Base-by-base conservation (phyloP, 2,113 vertebrate species). In the Engraulis encrasicolus region DNA sequence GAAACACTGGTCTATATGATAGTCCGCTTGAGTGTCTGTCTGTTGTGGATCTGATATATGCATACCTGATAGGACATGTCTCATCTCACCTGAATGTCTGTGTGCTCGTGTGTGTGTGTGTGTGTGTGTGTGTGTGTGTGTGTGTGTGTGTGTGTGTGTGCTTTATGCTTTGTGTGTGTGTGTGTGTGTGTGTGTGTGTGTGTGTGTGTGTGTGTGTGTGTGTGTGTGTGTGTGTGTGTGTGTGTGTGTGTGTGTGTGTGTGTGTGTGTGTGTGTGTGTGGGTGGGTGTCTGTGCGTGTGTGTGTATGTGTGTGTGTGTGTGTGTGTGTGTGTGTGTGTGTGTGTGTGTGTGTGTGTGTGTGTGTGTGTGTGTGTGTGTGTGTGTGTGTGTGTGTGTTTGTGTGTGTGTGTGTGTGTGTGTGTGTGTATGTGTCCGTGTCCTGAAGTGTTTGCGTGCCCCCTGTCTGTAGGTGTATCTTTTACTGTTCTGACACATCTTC, bases 321-420 rank as follows among this genome's bases (percentile, higher is more conserved):
- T 61, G 20, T 61, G n/a, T 6, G n/a, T 19, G 86, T 87, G 80
- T 86, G 19, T n/a, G 52, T 58, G 52, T 2, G 52, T 58, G 18
- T 58, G 52, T n/a, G 52, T 58, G 19, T 58, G 20, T 58, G 20
- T 23, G 54, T 23, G 1, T 58, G 54, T 6, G 18, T 58, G 54
- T 58, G 54, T 58, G 20, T 20, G 54, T 58, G 20, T 58, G 52
- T 1, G 20, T n/a, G 0, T n/a, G 52, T 58, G 52, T 58, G 52
- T 58, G 1, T n/a, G 2, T n/a, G 40, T 3, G 9, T 45, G 40
- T 45, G 40, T 45, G 9, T 45, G 3, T 45, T 45, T 45, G 40
- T 45, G 9, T 3, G 40, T 9, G 9, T 3, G 40, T 45, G 40
- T 45, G 40, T 45, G 40, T 45, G 3, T 45, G 3, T 45, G 40